phyloP scores from a whole-genome alignment of 2,113 vertebrate genomes.

The Pseudonaja textilis region DNA sequence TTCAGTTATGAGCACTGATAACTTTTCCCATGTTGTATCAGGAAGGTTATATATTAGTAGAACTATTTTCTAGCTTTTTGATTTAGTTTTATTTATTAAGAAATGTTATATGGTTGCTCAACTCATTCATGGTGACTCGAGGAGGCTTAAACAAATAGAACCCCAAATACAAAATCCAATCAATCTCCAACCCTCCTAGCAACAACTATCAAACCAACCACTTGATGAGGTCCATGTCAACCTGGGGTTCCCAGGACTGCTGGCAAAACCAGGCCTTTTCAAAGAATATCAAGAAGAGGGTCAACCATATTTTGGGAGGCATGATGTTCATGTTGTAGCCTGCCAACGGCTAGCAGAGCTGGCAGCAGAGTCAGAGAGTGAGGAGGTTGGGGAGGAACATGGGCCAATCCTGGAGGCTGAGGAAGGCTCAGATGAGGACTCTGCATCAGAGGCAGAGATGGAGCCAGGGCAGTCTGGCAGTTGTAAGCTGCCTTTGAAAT shows the following conservation, averaged over 20 bases:
- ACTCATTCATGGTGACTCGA: background rate
- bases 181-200: background rate
- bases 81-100: background rate
- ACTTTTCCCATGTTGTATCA: constrained; percentile 23
- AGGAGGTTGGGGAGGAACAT: too few species aligned
- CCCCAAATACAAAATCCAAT: background rate
- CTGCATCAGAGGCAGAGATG: too few species aligned
- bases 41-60: background rate
- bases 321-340: too few species aligned
- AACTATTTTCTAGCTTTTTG: background rate
- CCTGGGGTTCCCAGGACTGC: background rate
- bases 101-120: background rate
- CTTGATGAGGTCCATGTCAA: background rate
- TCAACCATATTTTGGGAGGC: too few species aligned
- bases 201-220: background rate
- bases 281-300: too few species aligned
- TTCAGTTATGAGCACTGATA: constrained; percentile 35
- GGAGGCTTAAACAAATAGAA: background rate
- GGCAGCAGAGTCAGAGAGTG: too few species aligned
- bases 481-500: too few species aligned
- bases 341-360: too few species aligned
- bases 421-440: too few species aligned
- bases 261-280: background rate
- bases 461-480: too few species aligned
- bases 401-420: too few species aligned